Evolutionary conservation across 2,888 invertebrate species (phyloP), one percentile per base, ranked within the genome.

Genomic region (Camponotus fellah): DNA sequence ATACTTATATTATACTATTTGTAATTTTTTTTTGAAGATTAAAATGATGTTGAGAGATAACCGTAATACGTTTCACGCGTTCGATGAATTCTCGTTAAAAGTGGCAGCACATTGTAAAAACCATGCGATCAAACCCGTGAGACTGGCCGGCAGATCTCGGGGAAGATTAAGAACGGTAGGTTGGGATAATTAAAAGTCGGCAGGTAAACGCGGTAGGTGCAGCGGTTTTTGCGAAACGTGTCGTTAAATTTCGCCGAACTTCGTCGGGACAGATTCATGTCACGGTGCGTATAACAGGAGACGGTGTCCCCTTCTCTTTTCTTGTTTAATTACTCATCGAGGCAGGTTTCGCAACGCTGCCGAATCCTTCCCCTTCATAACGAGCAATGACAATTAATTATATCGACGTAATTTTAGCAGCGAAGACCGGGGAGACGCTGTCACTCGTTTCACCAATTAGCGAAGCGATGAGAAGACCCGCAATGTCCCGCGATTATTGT

Each of bases 291-390:
- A 74, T 49, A 74, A 85, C 65, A 75, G 72, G 21, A 60, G 82
- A 71, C 75, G 72, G 43, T 79, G 74, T 64, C 72, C 66, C 65
- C 80, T 81, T 85, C 85, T 37, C 49, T 43, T 64, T n/a, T 17
- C 49, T 53, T 12, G 81, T 82, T 79, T 74, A 87, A 89, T 89
- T 89, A 89, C 83, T 74, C 34, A 26, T 9, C 40, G 53, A 5
- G 14, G 66, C 12, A 14, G 40, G 53, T 9, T 77, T 68, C 56
- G 53, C 56, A 66, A 77, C 40, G 26, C 12, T 5, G 17, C 12
- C 26, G 43, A 43, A 43, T n/a, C 56, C n/a, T 56, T 21, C 14
- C 34, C 60, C 17, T 60, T 34, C 46, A 34, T 26, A 60, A 80
- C 34, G 60, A 71, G 10, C 34, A 32, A 34, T 21, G 21, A 34